Base-by-base conservation (phyloP, 1,140 invertebrate genomes). In the Ceratina australensis region DNA sequence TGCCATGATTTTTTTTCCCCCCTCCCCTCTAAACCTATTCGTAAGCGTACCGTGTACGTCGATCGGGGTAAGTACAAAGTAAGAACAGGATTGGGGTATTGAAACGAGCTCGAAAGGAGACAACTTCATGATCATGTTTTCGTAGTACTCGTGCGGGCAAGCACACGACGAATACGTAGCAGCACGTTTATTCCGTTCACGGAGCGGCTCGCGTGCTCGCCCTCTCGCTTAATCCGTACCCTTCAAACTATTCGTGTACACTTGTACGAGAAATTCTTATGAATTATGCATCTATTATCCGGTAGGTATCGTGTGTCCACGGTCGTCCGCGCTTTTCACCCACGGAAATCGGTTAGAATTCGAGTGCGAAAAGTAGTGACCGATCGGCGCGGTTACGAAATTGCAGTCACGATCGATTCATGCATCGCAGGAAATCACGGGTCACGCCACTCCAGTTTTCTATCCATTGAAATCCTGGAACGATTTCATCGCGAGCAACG, bases 231-330 rank as follows among this genome's bases (percentile, higher is more conserved):
- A 60, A 79, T 83, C 60, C 75, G 60, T 65, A 72, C 20, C 64
- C 49, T 60, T 56, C 75, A 2, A 42, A 24, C 24, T 69, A 16
- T 26, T 33, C 61, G 33, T 18, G 26, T 42, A 52, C 52, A 76
- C 73, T 67, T 61, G 52, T 63, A 8, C 54, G 75, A 56, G 71
- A 60, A 82, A 71, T 54, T 54, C 71, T 79, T 82, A 66, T 75
- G 80, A 83, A 83, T 82, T 82, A 42, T 42, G 33, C 33, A 83
- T 82, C 82, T 83, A 74, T 83, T 78, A 83, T 57, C 33, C 5
- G 33, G 66, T 66, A 50, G 50, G 76, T 72, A 54, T 57, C 72
- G 79, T 66, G 79, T 66, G 80, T 72, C 66, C 67, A 63, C 65
- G 49, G 18, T 8, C 57, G 18, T 60, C 42, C 56, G 61, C 71